Base-by-base conservation (phyloP, 2,113 vertebrate genomes). In the Pituophis catenifer region DNA sequence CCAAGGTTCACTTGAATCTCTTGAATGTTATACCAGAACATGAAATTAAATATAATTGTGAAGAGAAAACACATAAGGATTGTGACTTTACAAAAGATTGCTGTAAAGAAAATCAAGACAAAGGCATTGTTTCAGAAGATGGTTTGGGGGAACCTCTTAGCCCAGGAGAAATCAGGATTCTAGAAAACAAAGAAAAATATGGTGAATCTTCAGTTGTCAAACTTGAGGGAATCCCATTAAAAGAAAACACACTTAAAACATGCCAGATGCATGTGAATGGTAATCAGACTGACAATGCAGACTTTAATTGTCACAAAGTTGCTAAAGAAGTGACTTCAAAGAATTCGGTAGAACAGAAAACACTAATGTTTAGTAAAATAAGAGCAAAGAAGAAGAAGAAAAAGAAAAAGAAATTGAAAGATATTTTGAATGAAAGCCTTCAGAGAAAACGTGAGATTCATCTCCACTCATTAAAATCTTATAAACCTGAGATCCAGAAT, bases 371-470 rank as follows among this genome's bases (percentile, higher is more conserved):
- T 96, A 97, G 54, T 95, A 98, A 97, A 92, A 97, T 98, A 92
- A 97, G 96, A 92, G 97, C 97, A 90, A 98, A 98, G 96, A 99
- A 98, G 96, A 99, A 98, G 96, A 99, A 98, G 91, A 98, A 98
- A 96, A 99, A 99, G 97, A 99, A 99, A 98, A 99, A 98, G 97
- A 98, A 98, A 94, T 94, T 97, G 90, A 98, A 97, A 94, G 98
- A 98, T 96, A 97, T 97, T 95, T 94, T 97, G 92, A 97, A 96
- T 96, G 98, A 97, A 96, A 97, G 97, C 94, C 95, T 98, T 65
- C 97, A 97, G 96, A 96, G 97, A 96, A 98, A 98, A 59, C 94
- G 96, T 52, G 98, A 98, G 86, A 93, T 98, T 96, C 98, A 97
- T 95, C 96, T 96, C 92, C 97, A 97, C 95, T 94, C 96, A n/a